Conservation (phyloP, 1,140 invertebrate species). For the Drosophila sulfurigaster region DNA sequence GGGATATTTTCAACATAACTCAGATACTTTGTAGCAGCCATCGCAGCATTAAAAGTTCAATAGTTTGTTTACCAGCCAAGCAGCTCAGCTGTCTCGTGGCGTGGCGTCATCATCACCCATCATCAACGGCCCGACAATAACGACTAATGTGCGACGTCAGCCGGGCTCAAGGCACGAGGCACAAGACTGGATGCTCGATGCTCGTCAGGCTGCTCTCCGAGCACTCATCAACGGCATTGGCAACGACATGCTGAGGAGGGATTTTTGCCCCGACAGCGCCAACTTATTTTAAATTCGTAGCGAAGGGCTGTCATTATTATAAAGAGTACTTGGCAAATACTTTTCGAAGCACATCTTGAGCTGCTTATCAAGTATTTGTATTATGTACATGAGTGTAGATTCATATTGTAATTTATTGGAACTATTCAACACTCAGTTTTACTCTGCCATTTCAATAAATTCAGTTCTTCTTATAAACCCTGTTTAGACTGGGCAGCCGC, state of each 20-base stretch:
- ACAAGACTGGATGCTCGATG: constrained; percentile 3
- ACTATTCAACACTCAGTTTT: constrained; percentile 10
- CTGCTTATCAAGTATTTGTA: constrained; percentile 65
- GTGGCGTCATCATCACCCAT: constrained; percentile 56
- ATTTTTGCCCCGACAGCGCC: constrained; percentile 15
- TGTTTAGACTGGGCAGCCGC: too few species aligned
- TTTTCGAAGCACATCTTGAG: constrained; percentile 65
- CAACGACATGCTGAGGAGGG: constrained; percentile 34
- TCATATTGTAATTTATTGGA: constrained; percentile 59
- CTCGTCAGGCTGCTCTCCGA: constrained; percentile 40
- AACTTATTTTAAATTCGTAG: constrained; percentile 64
- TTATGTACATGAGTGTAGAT: constrained; percentile 58
- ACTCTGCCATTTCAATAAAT: not conserved
- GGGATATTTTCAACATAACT: constrained; percentile 15
- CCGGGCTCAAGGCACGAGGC: constrained; percentile 16
- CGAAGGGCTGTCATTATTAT: constrained; percentile 69
- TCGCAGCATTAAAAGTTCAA: constrained; percentile 66
- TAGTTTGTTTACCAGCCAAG: constrained; percentile 71
- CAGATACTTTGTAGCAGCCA: constrained; percentile 33
- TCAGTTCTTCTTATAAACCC: too few species aligned
- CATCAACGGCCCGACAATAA: constrained; percentile 51
- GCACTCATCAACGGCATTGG: constrained; percentile 55
- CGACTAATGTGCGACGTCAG: constrained; percentile 62
- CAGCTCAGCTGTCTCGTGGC: constrained; percentile 1
- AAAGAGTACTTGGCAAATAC: constrained; percentile 83